Evolutionary conservation across 2,113 vertebrate genomes (phyloP).

Genomic region (Aplodontia rufa): DNA sequence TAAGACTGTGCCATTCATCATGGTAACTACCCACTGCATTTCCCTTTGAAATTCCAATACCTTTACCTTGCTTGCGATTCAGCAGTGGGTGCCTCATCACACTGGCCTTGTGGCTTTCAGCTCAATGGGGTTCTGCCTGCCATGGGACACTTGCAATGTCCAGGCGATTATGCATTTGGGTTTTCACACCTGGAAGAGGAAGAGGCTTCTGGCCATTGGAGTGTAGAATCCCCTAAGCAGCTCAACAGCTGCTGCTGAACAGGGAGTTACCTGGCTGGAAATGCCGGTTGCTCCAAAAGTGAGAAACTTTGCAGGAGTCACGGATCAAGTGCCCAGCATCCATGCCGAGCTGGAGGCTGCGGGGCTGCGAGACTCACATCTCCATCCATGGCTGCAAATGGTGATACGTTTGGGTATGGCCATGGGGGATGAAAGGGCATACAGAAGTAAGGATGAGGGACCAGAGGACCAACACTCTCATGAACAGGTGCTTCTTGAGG

Average conservation of each 20-base stretch:
- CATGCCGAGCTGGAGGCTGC: fast-evolving
- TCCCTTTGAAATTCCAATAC: background rate
- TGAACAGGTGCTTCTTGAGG: fast-evolving
- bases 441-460: fast-evolving
- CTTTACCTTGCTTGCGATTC: fast-evolving
- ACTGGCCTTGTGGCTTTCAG: background rate
- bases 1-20: fast-evolving
- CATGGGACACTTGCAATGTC: background rate
- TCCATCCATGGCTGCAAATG: fast-evolving
- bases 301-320: fast-evolving
- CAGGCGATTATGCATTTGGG: background rate
- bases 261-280: no score
- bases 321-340: fast-evolving
- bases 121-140: background rate
- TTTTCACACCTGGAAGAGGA: background rate
- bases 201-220: background rate
- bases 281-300: fast-evolving
- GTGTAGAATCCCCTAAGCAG: no score
- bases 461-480: fast-evolving
- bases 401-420: fast-evolving
- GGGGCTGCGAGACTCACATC: fast-evolving
- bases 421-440: fast-evolving
- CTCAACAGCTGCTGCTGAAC: no score
- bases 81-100: no score
- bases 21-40: fast-evolving